A percentile compares a stretch with the other conserved stretches of the same genome.
These are phyloP conservation scores for Zonitis immaculata DNA, from an alignment of 2,888 invertebrate species.

Conservation along the genomic window DNA sequence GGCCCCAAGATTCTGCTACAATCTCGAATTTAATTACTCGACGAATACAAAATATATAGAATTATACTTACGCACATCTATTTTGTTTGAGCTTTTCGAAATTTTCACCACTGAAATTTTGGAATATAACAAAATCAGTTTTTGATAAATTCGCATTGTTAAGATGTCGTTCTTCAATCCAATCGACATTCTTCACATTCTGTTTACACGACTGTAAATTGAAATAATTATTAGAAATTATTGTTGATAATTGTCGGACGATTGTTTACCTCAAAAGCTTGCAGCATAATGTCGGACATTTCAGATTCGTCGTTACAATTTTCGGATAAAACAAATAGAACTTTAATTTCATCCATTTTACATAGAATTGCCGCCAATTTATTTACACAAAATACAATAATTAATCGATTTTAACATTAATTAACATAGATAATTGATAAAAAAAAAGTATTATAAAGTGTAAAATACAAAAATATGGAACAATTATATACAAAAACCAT, in stretches of 20 bases:
- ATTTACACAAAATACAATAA: background rate
- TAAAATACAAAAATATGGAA: too few species aligned
- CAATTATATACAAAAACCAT: too few species aligned
- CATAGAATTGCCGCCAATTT: slow-evolving; percentile 20
- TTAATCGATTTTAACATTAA: too few species aligned
- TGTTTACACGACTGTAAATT: slow-evolving; percentile 45
- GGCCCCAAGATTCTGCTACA: slow-evolving; percentile 74
- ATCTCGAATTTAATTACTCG: slow-evolving; percentile 11
- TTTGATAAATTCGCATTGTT: slow-evolving; percentile 54
- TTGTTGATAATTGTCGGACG: slow-evolving; percentile 12
- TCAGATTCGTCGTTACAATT: slow-evolving; percentile 51
- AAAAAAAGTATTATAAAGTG: too few species aligned
- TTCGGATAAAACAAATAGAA: slow-evolving; percentile 54
- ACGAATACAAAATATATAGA: background rate
- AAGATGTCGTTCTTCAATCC: slow-evolving; percentile 62
- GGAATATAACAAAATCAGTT: slow-evolving; percentile 73
- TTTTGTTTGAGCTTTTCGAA: slow-evolving; percentile 62
- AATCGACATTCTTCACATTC: slow-evolving; percentile 57
- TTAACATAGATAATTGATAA: too few species aligned
- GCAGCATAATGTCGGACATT: slow-evolving; percentile 58
- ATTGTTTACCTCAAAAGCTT: slow-evolving; percentile 54
- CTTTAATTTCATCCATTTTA: slow-evolving; percentile 32
- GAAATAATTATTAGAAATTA: slow-evolving; percentile 19
- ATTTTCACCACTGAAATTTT: slow-evolving; percentile 68
- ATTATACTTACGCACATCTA: slow-evolving; percentile 65